These are phyloP conservation scores for Argyrosomus japonicus DNA, from an alignment of 2,113 vertebrate genomes.

Conservation along the genomic window DNA sequence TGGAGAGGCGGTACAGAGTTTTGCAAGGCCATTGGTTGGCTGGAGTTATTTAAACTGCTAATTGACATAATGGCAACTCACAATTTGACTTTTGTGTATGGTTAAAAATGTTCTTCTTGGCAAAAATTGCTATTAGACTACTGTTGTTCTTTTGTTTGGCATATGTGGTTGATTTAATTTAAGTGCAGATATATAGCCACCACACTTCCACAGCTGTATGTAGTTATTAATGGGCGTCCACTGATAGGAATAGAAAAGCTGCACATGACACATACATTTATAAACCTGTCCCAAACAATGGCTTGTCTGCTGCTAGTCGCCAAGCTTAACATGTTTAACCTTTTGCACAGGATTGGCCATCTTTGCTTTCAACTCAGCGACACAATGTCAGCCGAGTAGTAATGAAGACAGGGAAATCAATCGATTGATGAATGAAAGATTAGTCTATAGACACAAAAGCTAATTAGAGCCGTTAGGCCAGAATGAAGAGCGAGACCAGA, in stretches of 20 bases:
- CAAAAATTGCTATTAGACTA: neutral
- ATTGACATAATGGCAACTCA: neutral
- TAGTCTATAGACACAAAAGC: slow-evolving; percentile 78
- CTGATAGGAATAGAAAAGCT: slow-evolving; percentile 36
- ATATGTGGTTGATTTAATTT: neutral
- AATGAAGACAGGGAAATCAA: slow-evolving; percentile 83
- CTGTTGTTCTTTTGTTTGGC: neutral
- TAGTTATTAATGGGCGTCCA: slow-evolving; percentile 24
- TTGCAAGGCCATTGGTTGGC: neutral
- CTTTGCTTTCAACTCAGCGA: slow-evolving; percentile 62
- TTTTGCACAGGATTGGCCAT: slow-evolving; percentile 70
- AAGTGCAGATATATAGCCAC: neutral
- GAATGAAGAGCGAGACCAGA: slow-evolving; percentile 69
- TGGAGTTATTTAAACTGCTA: neutral
- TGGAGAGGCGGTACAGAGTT: slow-evolving; percentile 4
- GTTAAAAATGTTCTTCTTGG: neutral
- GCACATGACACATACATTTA: slow-evolving; percentile 63
- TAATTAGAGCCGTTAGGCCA: slow-evolving; percentile 75
- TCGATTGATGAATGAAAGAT: slow-evolving; percentile 84
- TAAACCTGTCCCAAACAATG: slow-evolving; percentile 52
- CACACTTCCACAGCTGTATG: slow-evolving; percentile 2
- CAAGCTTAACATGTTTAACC: slow-evolving; percentile 79
- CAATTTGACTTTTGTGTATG: neutral
- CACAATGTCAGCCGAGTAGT: slow-evolving; percentile 62
- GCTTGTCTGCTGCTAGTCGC: slow-evolving; percentile 35